phyloP scores from a whole-genome alignment of 2,888 invertebrate genomes.

The Ophion obscuratus region DNA sequence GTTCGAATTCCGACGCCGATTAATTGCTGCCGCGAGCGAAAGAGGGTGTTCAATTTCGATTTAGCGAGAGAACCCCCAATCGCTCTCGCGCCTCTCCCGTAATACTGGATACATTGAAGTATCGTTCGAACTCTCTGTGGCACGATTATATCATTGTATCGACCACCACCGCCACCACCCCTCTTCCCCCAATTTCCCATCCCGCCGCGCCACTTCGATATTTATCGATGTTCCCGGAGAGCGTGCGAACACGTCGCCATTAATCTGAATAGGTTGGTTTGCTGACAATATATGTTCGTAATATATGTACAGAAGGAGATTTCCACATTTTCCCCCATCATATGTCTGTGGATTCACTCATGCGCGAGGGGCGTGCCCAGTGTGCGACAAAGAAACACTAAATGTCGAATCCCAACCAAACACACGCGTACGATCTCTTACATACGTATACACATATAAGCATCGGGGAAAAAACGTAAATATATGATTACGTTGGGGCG shows the following conservation, averaged over 20 bases:
- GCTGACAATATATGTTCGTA: slow-evolving; percentile 32
- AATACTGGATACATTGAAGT: slow-evolving; percentile 58
- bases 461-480: neutral
- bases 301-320: slow-evolving; percentile 12
- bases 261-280: slow-evolving; percentile 45
- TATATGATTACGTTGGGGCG: too few species aligned
- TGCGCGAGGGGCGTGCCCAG: neutral
- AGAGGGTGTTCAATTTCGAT: slow-evolving; percentile 62
- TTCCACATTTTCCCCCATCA: slow-evolving; percentile 20
- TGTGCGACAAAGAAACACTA: neutral
- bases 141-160: slow-evolving; percentile 57
- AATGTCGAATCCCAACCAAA: neutral
- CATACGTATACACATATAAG: neutral
- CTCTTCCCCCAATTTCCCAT: slow-evolving; percentile 35
- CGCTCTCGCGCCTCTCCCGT: slow-evolving; percentile 44
- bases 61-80: slow-evolving; percentile 59
- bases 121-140: slow-evolving; percentile 59
- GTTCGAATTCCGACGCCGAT: slow-evolving; percentile 50
- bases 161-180: slow-evolving; percentile 8
- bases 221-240: slow-evolving; percentile 49
- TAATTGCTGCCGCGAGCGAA: slow-evolving; percentile 51
- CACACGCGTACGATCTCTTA: neutral
- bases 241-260: slow-evolving; percentile 56
- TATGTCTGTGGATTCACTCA: slow-evolving; percentile 9
- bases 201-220: slow-evolving; percentile 33